Conservation (phyloP, 2,113 vertebrate species). For the Semnornis frantzii region DNA sequence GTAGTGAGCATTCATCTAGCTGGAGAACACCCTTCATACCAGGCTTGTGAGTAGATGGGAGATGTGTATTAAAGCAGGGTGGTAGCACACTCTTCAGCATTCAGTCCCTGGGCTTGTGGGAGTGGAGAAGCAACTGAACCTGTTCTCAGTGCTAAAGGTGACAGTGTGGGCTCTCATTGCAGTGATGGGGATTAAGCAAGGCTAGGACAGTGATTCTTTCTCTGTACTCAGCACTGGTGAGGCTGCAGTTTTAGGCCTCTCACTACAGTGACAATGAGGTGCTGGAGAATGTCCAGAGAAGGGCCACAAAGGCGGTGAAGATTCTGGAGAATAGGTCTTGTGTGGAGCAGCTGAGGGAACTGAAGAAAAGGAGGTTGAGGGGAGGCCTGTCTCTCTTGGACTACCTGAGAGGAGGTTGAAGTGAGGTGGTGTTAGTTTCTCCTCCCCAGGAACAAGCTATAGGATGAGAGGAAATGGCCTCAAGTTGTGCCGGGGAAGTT, state of each 20-base stretch:
- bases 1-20: accelerated
- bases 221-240: background rate
- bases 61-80: background rate
- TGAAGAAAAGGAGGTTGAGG: too few relatives aligned
- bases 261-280: too few relatives aligned
- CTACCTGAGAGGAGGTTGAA: too few relatives aligned
- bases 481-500: too few relatives aligned
- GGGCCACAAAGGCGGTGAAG: too few relatives aligned
- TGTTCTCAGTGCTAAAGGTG: background rate
- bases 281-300: too few relatives aligned
- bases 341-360: too few relatives aligned
- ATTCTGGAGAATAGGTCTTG: too few relatives aligned
- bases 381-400: too few relatives aligned
- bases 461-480: too few relatives aligned
- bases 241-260: background rate
- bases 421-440: too few relatives aligned
- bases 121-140: background rate
- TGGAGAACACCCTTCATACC: background rate
- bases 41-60: background rate
- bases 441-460: too few relatives aligned
- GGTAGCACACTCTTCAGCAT: background rate
- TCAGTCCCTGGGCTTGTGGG: background rate
- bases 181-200: background rate
- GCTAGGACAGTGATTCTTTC: background rate
- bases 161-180: background rate